These are phyloP conservation scores for Eupithecia inturbata DNA, from an alignment of 2,888 invertebrate species.

Conservation along the genomic window DNA sequence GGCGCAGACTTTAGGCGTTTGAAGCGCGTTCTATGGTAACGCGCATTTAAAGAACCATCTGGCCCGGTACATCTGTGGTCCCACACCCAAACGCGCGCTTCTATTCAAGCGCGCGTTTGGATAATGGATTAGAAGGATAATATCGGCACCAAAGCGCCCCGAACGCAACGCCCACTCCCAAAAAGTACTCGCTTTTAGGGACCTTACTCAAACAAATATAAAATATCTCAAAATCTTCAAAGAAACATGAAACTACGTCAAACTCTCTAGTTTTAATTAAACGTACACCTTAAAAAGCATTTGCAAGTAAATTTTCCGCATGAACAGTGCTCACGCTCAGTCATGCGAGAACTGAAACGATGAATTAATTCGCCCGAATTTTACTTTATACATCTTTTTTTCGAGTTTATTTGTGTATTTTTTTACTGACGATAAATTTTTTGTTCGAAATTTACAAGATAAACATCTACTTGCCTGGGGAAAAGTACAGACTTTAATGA, in stretches of 20 bases:
- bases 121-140: too few relatives aligned
- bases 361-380: not conserved
- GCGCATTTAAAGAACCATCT: not conserved
- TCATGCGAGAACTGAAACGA: not conserved
- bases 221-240: not conserved
- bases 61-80: not conserved
- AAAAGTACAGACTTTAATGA: not conserved
- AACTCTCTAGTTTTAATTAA: not conserved
- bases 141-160: not conserved
- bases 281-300: not conserved
- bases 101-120: too few relatives aligned
- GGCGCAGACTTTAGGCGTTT: too few relatives aligned
- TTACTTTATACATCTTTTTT: not conserved
- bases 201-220: not conserved
- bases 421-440: not conserved
- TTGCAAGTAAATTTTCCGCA: not conserved
- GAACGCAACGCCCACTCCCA: not conserved
- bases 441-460: not conserved
- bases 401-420: not conserved
- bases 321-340: not conserved
- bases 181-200: not conserved
- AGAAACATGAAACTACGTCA: not conserved
- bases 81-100: too few relatives aligned
- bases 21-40: not conserved
- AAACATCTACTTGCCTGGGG: not conserved